phyloP scores from a whole-genome alignment of 30 jellyfish, hydroid and myxozoan species.

The Nemopilema nomurai region DNA sequence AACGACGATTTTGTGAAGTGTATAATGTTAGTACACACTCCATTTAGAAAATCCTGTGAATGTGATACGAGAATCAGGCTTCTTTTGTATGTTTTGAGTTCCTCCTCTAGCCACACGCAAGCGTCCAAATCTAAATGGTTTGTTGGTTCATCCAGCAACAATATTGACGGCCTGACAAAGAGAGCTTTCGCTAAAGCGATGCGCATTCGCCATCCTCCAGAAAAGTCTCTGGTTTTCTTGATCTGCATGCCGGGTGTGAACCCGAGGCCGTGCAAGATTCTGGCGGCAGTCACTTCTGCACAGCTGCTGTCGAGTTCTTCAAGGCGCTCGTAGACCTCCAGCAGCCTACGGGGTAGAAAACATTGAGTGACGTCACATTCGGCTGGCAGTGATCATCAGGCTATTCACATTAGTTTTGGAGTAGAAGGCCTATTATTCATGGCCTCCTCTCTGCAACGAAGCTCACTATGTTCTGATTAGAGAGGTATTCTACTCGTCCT shows the following conservation, averaged over 20 bases:
- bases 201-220: conserved; percentile 99
- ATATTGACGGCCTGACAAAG: conserved; percentile 89
- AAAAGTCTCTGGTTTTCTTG: conserved; percentile 86
- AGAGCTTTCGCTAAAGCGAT: conserved; percentile 94
- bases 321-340: conserved; percentile 88
- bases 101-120: conserved; percentile 96
- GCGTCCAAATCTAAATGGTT: conserved; percentile 96
- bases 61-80: conserved; percentile 89
- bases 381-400: not conserved
- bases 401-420: too few relatives aligned
- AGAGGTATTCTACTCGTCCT: too few relatives aligned
- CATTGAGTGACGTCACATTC: not conserved
- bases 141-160: conserved; percentile 95
- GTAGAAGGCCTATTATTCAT: too few relatives aligned
- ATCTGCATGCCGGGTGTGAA: conserved; percentile 93
- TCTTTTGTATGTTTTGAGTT: conserved; percentile 82
- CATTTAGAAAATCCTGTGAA: conserved; percentile 95
- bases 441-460: too few relatives aligned
- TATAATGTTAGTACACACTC: conserved; percentile 92
- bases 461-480: too few relatives aligned
- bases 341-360: conserved; percentile 45
- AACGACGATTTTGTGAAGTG: conserved; percentile 61
- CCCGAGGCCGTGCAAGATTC: conserved; percentile 93
- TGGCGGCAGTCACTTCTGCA: conserved; percentile 93
- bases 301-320: conserved; percentile 91